Percentiles rank a stretch among this genome's conserved stretches.
Conservation (phyloP, 1,140 invertebrate genomes). For the Drosophila kurseongensis region DNA sequence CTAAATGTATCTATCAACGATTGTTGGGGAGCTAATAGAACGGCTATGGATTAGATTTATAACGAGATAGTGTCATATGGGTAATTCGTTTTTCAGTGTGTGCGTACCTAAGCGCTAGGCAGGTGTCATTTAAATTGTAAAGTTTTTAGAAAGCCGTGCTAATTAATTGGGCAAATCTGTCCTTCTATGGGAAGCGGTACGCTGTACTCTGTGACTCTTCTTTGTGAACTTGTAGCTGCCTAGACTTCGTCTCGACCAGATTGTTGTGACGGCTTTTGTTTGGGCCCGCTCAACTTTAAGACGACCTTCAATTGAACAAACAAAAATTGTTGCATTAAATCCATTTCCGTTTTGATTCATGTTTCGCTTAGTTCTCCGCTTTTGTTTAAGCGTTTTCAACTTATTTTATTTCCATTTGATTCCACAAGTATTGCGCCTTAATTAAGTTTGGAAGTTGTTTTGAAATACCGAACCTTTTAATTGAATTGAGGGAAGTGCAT, state of each 20-base stretch:
- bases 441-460: slow-evolving; percentile 45
- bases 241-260: slow-evolving; percentile 16
- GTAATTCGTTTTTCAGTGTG: slow-evolving; percentile 54
- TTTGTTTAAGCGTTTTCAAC: slow-evolving; percentile 17
- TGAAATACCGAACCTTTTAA: slow-evolving; percentile 48
- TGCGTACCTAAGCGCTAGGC: slow-evolving; percentile 30
- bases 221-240: slow-evolving; percentile 2
- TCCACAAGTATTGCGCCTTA: slow-evolving; percentile 32
- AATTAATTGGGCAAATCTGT: slow-evolving; percentile 46
- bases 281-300: slow-evolving; percentile 35
- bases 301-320: slow-evolving; percentile 68
- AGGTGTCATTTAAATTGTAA: slow-evolving; percentile 62
- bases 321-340: slow-evolving; percentile 56
- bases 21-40: slow-evolving; percentile 61
- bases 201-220: slow-evolving; percentile 16
- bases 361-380: slow-evolving; percentile 26
- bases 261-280: slow-evolving; percentile 40
- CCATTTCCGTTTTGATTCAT: slow-evolving; percentile 72
- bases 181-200: slow-evolving; percentile 19
- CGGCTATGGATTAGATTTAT: slow-evolving; percentile 42
- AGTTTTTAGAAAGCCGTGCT: slow-evolving; percentile 48
- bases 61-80: slow-evolving; percentile 49
- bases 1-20: slow-evolving; percentile 36
- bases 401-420: slow-evolving; percentile 38
- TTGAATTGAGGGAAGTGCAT: slow-evolving; percentile 39